Conservation (phyloP, 2,888 invertebrate species). For the Diadegma fenestrale region DNA sequence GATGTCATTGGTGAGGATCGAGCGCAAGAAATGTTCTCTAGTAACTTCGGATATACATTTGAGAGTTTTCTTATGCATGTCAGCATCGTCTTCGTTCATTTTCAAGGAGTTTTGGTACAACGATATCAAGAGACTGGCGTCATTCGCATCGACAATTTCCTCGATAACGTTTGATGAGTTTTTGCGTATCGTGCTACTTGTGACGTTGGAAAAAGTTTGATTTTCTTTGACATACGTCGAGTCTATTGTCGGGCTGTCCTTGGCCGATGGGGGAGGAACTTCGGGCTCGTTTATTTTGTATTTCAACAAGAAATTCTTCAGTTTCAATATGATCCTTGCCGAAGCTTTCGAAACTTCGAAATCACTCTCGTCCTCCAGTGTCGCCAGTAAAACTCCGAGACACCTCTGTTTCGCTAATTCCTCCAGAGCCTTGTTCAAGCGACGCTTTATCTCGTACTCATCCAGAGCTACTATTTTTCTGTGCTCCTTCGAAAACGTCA, state of each 20-base stretch:
- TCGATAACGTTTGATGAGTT: slow-evolving; percentile 88
- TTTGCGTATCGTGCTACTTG: slow-evolving; percentile 72
- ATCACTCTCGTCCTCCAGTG: slow-evolving; percentile 90
- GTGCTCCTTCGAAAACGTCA: slow-evolving; percentile 92
- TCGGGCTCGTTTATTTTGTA: slow-evolving; percentile 80
- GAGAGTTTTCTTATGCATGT: slow-evolving; percentile 79
- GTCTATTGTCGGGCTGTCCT: slow-evolving; percentile 78
- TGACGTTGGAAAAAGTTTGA: slow-evolving; percentile 68
- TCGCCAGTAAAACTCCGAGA: slow-evolving; percentile 88
- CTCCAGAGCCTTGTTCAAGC: slow-evolving; percentile 89
- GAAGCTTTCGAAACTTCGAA: slow-evolving; percentile 89
- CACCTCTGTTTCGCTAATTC: slow-evolving; percentile 90
- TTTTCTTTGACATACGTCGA: slow-evolving; percentile 74
- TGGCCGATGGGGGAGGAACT: slow-evolving; percentile 70
- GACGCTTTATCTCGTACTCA: slow-evolving; percentile 88
- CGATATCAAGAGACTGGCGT: slow-evolving; percentile 87
- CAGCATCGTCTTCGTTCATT: slow-evolving; percentile 79
- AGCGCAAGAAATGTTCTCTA: slow-evolving; percentile 88
- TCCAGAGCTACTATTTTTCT: slow-evolving; percentile 92
- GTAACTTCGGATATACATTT: slow-evolving; percentile 82
- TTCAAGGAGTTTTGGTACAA: slow-evolving; percentile 87
- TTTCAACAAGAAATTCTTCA: slow-evolving; percentile 86
- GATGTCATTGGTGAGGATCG: slow-evolving; percentile 87
- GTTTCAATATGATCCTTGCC: slow-evolving; percentile 86
- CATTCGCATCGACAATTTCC: slow-evolving; percentile 88